Percentiles rank a stretch among this genome's conserved stretches.
phyloP scores from a whole-genome alignment of 2,113 vertebrate species.

The Oryzias melastigma region DNA sequence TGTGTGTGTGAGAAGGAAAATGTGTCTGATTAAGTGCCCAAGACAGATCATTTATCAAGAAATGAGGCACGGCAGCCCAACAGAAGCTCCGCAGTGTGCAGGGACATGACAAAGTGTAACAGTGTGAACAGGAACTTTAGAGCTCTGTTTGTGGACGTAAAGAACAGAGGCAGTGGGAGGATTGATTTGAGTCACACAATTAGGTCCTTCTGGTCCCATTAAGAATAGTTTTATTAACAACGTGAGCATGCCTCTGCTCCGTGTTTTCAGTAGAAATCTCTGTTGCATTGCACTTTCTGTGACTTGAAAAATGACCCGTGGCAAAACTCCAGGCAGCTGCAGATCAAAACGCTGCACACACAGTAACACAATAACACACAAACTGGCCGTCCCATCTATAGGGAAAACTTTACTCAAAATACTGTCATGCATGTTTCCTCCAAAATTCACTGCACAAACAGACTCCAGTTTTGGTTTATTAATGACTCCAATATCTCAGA shows the following conservation, averaged over 20 bases:
- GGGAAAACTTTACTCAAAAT: constrained; percentile 49
- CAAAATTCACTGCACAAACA: constrained; percentile 41
- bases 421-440: constrained; percentile 53
- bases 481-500: constrained; percentile 51
- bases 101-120: constrained; percentile 47
- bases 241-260: constrained; percentile 24
- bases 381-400: constrained; percentile 44
- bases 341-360: constrained; percentile 23
- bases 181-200: constrained; percentile 13
- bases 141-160: constrained; percentile 12
- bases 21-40: constrained; percentile 42
- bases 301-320: constrained; percentile 37
- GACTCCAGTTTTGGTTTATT: constrained; percentile 61
- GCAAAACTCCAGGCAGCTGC: constrained; percentile 21
- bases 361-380: constrained; percentile 11
- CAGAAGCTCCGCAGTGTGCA: constrained; percentile 32
- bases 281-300: constrained; percentile 12
- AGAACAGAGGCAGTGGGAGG: background rate
- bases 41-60: constrained; percentile 51
- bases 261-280: constrained; percentile 28
- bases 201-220: constrained; percentile 24
- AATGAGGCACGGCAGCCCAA: constrained; percentile 44
- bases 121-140: constrained; percentile 29
- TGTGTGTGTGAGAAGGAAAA: constrained; percentile 8
- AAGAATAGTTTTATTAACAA: constrained; percentile 34